A percentile compares a stretch with the other conserved stretches of the same genome.
These are phyloP conservation scores for Parasteatoda tepidariorum DNA, from an alignment of 1,140 invertebrate species.

Conservation along the genomic window DNA sequence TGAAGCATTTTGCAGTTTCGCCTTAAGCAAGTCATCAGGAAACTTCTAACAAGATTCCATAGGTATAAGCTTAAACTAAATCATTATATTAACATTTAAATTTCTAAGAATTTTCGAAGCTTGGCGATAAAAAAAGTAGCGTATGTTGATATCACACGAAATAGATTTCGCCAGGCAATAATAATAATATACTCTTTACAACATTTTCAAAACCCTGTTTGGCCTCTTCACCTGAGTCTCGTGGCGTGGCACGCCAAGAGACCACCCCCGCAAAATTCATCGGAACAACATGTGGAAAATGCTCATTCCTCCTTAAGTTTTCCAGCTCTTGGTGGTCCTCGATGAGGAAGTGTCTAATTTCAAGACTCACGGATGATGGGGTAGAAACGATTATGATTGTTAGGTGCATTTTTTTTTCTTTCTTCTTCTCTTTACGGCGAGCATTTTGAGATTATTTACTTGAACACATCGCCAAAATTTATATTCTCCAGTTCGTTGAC, in stretches of 20 bases:
- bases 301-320: no score
- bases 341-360: slow-evolving; percentile 31
- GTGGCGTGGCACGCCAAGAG: background rate
- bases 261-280: slow-evolving; percentile 24
- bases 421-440: no score
- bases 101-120: no score
- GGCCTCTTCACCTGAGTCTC: slow-evolving; percentile 15
- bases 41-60: no score
- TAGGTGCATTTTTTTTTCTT: background rate
- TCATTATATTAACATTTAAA: no score
- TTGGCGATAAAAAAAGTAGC: no score
- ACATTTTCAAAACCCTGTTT: slow-evolving; percentile 1
- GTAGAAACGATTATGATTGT: background rate
- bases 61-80: no score
- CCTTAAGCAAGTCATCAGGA: no score
- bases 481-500: background rate
- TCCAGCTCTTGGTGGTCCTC: slow-evolving; percentile 24
- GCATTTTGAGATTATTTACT: background rate
- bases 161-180: background rate
- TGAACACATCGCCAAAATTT: background rate
- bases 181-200: slow-evolving; percentile 24
- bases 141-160: slow-evolving; percentile 8
- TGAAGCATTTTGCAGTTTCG: no score
- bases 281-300: background rate
- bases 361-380: background rate